These are phyloP conservation scores for Lycophotia porphyrea DNA, from an alignment of 2,888 invertebrate species.

Conservation along the genomic window DNA sequence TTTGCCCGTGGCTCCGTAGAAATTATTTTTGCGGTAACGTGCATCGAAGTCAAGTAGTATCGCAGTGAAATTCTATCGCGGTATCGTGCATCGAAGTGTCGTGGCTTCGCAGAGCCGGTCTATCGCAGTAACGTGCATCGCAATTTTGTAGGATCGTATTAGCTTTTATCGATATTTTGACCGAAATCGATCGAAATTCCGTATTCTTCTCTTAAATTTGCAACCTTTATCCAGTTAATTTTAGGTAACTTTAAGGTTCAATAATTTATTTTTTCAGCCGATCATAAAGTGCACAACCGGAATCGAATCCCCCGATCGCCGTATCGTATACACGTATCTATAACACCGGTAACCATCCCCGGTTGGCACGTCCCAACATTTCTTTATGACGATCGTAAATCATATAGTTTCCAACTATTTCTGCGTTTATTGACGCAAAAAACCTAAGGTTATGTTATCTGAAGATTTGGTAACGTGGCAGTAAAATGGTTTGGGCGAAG, in stretches of 20 bases:
- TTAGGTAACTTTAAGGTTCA: background rate
- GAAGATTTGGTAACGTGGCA: slow-evolving; percentile 45
- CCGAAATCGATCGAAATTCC: no score
- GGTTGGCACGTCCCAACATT: slow-evolving; percentile 57
- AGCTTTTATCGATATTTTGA: no score
- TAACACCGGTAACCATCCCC: slow-evolving; percentile 54
- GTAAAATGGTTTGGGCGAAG: slow-evolving; percentile 51
- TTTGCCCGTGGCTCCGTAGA: no score
- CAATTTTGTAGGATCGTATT: no score
- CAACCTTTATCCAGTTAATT: background rate
- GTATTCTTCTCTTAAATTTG: no score
- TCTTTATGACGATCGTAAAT: slow-evolving; percentile 64
- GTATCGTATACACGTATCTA: slow-evolving; percentile 10
- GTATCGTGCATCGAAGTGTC: no score
- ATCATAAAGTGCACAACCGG: slow-evolving; percentile 31
- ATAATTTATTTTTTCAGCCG: background rate
- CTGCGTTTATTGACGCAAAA: slow-evolving; percentile 64
- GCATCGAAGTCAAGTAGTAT: no score
- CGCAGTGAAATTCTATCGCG: no score
- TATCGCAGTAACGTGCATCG: no score
- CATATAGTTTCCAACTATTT: slow-evolving; percentile 63
- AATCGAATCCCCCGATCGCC: slow-evolving; percentile 21
- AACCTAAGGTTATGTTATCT: slow-evolving; percentile 50
- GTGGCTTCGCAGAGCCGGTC: no score
- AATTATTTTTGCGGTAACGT: no score